Conservation (phyloP, 2,888 invertebrate species). For the Bedellia somnulentella region DNA sequence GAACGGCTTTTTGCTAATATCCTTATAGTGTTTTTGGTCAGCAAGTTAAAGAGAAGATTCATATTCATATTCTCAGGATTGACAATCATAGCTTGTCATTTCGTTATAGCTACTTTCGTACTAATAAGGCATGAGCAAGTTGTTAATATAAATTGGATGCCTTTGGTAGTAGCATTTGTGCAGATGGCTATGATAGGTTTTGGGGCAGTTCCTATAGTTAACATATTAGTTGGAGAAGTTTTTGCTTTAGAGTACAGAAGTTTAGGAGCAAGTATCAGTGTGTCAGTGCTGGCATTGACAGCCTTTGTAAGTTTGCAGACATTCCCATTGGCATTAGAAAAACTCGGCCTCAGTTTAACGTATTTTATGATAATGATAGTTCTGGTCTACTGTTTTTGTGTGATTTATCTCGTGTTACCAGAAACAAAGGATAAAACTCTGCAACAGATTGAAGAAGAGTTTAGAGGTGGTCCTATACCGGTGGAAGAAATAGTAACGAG, state of each 20-base stretch:
- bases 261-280: conserved; percentile 62
- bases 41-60: conserved; percentile 58
- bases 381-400: conserved; percentile 47
- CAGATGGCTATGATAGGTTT: conserved; percentile 59
- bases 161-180: conserved; percentile 45
- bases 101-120: conserved; percentile 46
- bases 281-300: conserved; percentile 56
- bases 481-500: not conserved
- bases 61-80: conserved; percentile 61
- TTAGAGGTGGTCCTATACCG: conserved; percentile 24
- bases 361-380: conserved; percentile 59
- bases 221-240: conserved; percentile 70
- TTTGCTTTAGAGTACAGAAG: conserved; percentile 64
- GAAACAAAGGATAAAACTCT: conserved; percentile 68
- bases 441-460: conserved; percentile 64
- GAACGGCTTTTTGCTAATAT: conserved; percentile 62
- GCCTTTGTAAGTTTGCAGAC: conserved; percentile 66
- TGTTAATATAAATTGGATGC: conserved; percentile 35
- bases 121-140: conserved; percentile 20
- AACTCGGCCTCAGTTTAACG: conserved; percentile 53
- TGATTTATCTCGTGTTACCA: conserved; percentile 60
- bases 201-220: conserved; percentile 66
- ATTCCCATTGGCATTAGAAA: conserved; percentile 50
- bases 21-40: conserved; percentile 60
- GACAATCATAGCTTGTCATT: conserved; percentile 57